A percentile compares a stretch with the other conserved stretches of the same genome.
These are phyloP conservation scores for Nerophis ophidion DNA, from an alignment of 2,113 vertebrate species.

Conservation along the genomic window DNA sequence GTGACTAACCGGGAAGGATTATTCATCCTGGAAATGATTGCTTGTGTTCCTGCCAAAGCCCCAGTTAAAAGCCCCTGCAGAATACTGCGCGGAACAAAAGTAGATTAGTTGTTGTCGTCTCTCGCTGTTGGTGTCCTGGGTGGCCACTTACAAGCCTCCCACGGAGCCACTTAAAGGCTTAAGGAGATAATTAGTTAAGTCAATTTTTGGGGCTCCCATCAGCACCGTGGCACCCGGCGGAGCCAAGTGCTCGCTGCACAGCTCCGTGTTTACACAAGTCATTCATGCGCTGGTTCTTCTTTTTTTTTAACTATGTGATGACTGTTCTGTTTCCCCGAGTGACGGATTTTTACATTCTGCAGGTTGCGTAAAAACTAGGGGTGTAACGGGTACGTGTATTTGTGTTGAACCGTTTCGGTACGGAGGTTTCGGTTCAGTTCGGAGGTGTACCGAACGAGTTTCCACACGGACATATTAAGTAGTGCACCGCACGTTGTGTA, in stretches of 20 bases:
- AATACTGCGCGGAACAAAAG: slow-evolving; percentile 2
- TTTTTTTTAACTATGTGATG: not conserved
- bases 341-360: slow-evolving; percentile 8
- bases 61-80: not conserved
- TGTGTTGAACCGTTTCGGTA: no score
- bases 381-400: no score
- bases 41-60: not conserved
- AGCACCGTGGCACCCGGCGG: slow-evolving; percentile 11
- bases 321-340: not conserved
- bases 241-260: slow-evolving; percentile 7
- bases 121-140: slow-evolving; percentile 8
- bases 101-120: slow-evolving; percentile 11
- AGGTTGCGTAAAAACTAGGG: no score
- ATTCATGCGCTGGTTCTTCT: not conserved
- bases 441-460: no score
- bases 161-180: slow-evolving; percentile 27
- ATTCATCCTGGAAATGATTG: slow-evolving; percentile 1
- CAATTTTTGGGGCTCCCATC: slow-evolving; percentile 14
- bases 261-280: slow-evolving; percentile 18
- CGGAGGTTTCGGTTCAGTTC: no score
- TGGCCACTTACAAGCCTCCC: slow-evolving; percentile 14
- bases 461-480: no score
- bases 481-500: no score
- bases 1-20: slow-evolving; percentile 9
- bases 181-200: slow-evolving; percentile 30